Evolutionary conservation across 2,113 vertebrate species (phyloP).

Genomic region (Albula goreensis): DNA sequence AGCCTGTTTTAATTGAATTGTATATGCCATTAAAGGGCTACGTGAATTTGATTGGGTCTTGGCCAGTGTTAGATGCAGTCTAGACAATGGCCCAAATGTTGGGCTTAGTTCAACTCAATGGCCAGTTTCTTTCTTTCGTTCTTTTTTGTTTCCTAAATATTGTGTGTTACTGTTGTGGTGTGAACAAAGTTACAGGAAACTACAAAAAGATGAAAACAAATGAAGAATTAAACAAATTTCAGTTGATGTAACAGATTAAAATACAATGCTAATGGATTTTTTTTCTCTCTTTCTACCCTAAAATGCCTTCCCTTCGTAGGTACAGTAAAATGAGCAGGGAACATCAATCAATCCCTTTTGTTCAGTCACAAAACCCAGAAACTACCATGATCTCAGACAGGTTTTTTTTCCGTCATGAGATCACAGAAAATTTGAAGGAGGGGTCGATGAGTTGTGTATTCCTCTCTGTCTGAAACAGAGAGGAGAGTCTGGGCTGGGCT

Average conservation of each 20-base stretch:
- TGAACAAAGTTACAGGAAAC: no score
- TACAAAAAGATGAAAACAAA: no score
- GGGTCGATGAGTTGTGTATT: constrained; percentile 61
- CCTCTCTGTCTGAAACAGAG: constrained; percentile 61
- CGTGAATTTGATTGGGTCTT: no score
- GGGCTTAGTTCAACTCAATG: not conserved
- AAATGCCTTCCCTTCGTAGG: not conserved
- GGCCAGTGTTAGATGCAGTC: not conserved
- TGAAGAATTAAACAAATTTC: no score
- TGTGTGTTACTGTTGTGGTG: not conserved
- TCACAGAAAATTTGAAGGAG: constrained; percentile 65
- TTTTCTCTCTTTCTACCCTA: not conserved
- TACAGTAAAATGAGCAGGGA: not conserved
- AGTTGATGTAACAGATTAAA: no score
- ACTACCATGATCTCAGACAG: constrained; percentile 28
- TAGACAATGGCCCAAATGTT: not conserved
- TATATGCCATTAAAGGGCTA: no score
- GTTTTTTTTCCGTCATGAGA: constrained; percentile 38
- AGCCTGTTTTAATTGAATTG: no score
- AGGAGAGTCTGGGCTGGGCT: constrained; percentile 49
- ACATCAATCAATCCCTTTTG: not conserved
- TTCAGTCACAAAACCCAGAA: not conserved
- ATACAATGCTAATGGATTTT: not conserved
- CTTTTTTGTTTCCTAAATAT: not conserved
- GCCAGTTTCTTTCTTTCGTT: not conserved